Evolutionary conservation across 1,140 invertebrate species (phyloP).

Genomic region (Drosophila prosaltans): DNA sequence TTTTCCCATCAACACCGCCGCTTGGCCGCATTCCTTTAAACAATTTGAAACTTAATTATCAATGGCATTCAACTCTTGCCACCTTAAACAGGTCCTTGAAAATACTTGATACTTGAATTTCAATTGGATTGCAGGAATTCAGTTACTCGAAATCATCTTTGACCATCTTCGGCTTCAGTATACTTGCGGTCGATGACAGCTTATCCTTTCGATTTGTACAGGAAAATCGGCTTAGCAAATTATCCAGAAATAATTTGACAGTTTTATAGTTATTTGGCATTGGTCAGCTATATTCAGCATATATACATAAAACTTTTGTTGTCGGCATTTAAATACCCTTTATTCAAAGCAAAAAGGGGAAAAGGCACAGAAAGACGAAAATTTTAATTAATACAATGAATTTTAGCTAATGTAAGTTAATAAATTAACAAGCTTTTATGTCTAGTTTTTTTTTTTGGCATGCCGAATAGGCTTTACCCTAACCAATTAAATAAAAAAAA

Average conservation of each 20-base stretch:
- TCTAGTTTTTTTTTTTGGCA: no score
- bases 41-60: not conserved
- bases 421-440: no score
- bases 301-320: not conserved
- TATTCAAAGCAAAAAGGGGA: not conserved
- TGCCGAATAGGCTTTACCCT: no score
- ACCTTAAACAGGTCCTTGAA: not conserved
- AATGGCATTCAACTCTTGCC: not conserved
- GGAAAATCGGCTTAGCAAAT: constrained; percentile 39
- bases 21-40: no score
- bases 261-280: constrained; percentile 16
- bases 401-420: no score
- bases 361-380: no score
- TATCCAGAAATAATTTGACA: constrained; percentile 46
- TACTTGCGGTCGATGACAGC: constrained; percentile 17
- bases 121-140: not conserved
- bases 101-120: not conserved
- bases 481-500: no score
- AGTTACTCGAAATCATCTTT: not conserved
- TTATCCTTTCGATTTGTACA: not conserved
- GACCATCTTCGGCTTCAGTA: no score
- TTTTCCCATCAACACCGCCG: no score
- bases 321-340: not conserved
- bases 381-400: no score
- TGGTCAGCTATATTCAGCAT: not conserved